Conservation (phyloP, 2,113 vertebrate genomes). For the Gallinago paraguaiae region DNA sequence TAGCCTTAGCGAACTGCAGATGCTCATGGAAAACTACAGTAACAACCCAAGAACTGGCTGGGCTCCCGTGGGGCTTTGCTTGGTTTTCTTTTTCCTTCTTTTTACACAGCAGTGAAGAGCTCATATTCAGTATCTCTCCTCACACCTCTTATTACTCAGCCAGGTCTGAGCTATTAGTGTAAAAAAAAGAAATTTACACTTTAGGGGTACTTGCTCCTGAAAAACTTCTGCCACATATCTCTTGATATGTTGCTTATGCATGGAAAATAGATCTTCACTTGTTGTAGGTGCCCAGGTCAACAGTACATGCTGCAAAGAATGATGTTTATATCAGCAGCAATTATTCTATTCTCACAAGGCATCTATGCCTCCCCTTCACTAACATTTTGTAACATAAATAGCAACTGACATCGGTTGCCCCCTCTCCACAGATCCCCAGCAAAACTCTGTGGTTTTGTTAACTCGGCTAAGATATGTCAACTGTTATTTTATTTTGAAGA, state of each 20-base stretch:
- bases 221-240: not conserved
- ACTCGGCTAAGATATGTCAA: not conserved
- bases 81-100: not conserved
- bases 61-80: not conserved
- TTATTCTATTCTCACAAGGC: not conserved
- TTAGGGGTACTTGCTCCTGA: not conserved
- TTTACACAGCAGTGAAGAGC: not conserved
- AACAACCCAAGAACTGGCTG: not conserved
- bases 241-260: not conserved
- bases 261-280: not conserved
- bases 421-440: not conserved
- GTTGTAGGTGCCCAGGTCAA: not conserved
- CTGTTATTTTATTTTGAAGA: not conserved
- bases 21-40: not conserved
- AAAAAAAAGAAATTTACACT: not conserved
- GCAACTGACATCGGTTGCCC: not conserved
- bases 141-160: not conserved
- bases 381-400: not conserved
- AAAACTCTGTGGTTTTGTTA: not conserved
- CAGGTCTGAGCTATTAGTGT: not conserved
- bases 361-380: not conserved
- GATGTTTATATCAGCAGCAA: not conserved
- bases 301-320: not conserved
- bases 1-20: not conserved
- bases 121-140: not conserved